Evolutionary conservation across 1,140 invertebrate genomes (phyloP), one percentile per base, ranked within the genome.

Genomic region (Lepidostoma basale): DNA sequence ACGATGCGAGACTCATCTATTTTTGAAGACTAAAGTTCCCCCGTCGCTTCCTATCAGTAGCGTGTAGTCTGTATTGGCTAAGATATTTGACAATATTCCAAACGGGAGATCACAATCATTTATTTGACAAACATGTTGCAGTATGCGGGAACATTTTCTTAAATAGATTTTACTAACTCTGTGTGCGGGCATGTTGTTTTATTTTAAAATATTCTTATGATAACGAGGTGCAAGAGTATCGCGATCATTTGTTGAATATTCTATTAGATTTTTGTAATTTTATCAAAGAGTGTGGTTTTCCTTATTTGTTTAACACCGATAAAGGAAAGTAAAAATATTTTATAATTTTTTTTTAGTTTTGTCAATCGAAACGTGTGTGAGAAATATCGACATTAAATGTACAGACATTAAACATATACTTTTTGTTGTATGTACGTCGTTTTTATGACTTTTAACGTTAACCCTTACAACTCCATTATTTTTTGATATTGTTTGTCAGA

Each of bases 1-100:
- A 90, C 62, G 96, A 98, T 78, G 96, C 96, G 16, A 88, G 91
- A 78, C 89, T 93, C 76, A 95, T 99, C 77, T 91, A 92, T 77
- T 98, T 98, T 86, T 98, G 45, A 72, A 54, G 9, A 36, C 33
- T 36, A 36, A 12, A n/a, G 9, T 36, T 1, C 33, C 2, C 14
- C 10, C 33, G 5, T n/a, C 10, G 33, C 2, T 2, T 36, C 14
- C 14, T n/a, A 36, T 36, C 5, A 5, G 9, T 36, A 36, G n/a
- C n/a, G n/a, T n/a, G n/a, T n/a, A n/a, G n/a, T n/a, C n/a, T n/a
- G 33, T 36, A 36, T 12, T 36, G 14, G 10, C 10, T 12, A 36
- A 36, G 10, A 36, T n/a, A 36, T 12, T 36, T 36, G 33, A 36
- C 33, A 36, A 36, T 36, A 36, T 36, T 9, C 33, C 5, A n/a